Percentiles rank a stretch among this genome's conserved stretches.
phyloP scores from a whole-genome alignment of 2,888 invertebrate genomes.

The Taenaris catops region DNA sequence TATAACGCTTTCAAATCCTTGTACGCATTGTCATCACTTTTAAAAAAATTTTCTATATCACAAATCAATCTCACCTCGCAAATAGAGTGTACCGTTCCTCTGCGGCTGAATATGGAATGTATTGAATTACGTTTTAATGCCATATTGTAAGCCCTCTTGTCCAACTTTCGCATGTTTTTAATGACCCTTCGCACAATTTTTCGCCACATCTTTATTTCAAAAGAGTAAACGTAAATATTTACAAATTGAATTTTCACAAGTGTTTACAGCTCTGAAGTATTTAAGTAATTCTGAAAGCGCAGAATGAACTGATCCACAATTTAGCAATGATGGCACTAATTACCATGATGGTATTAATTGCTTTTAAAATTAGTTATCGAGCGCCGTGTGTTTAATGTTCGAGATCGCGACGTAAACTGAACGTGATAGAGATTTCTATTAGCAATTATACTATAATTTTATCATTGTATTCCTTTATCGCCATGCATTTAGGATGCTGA shows the following conservation, averaged over 20 bases:
- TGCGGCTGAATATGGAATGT: constrained; percentile 53
- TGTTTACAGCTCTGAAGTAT: too few species aligned
- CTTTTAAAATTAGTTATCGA: background rate
- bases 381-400: background rate
- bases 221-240: too few species aligned
- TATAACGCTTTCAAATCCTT: too few species aligned
- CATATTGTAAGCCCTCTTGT: constrained; percentile 48
- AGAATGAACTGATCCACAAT: background rate
- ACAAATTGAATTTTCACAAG: too few species aligned
- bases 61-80: constrained; percentile 58
- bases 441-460: constrained; percentile 1
- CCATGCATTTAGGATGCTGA: too few species aligned
- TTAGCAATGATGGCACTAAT: background rate
- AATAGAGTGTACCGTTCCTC: constrained; percentile 56
- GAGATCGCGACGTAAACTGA: constrained; percentile 2
- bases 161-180: constrained; percentile 46
- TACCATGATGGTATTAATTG: background rate
- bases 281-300: too few species aligned
- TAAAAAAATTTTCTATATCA: too few species aligned
- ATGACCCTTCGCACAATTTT: constrained; percentile 42
- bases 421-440: constrained; percentile 1
- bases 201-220: constrained; percentile 44
- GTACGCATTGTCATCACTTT: too few species aligned
- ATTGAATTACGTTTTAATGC: constrained; percentile 44
- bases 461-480: constrained; percentile 11